Evolutionary conservation across 2,797 vertebrate genomes (phyloP), one percentile per base, ranked within the genome.

Genomic region (Benthosema pterotum): DNA sequence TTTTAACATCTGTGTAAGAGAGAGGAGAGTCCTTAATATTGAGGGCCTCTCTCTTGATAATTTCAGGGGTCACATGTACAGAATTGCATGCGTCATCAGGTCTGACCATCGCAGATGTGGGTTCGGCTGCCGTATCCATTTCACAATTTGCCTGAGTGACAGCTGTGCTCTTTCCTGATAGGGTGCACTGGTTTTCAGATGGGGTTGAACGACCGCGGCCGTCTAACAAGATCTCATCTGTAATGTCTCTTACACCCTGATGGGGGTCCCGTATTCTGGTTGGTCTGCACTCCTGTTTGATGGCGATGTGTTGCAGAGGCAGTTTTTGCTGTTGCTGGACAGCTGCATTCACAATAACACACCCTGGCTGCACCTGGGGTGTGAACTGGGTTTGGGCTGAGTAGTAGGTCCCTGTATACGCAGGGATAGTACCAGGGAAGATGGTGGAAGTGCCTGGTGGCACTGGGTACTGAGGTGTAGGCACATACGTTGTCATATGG

Each of bases 191-290:
- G 43, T 96, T 96, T 74, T 96, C 96, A 14, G 97, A 97, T 11
- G 96, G 97, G 14, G 97, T 98, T 42, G 95, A 96, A 82, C 94
- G 92, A n/a, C 94, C 95, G 52, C 95, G 94, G 54, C 95, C 96
- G 80, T 97, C 97, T 38, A 95, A 98, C 95, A 99, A 97, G 75
- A 99, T 99, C 92, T 99, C 97, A 66, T 99, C 97, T 5, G 97
- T 99, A 76, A 99, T 97, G 87, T 99, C 97, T 82, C 94, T 94
- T 49, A 97, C 97, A 0, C 97, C 97, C 91, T 97, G 97, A 84
- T 99, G 98, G 25, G 97, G 97, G 84, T 99, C 97, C 93, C 97
- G 93, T 93, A 99, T 99, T 89, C 93, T 94, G 77, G 99, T 98
- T 97, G 99, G 96, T 89, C 97, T 99, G 32, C 97, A 94, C 74